Evolutionary conservation across 2,888 invertebrate genomes (phyloP).

Genomic region (Euplexia lucipara): DNA sequence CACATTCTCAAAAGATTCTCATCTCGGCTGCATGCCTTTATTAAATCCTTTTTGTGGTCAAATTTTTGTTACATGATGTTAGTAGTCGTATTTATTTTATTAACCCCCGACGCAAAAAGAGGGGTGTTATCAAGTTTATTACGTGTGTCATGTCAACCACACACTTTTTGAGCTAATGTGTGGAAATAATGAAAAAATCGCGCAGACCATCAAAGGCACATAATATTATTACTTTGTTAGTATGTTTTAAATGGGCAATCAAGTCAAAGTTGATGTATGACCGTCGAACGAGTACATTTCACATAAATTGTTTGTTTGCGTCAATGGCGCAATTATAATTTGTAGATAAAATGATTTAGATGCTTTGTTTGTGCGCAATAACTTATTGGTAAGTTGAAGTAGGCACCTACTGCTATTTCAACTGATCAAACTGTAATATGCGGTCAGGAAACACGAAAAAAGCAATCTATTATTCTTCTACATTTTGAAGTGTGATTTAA

Average conservation of each 20-base stretch:
- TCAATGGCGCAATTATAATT: conserved; percentile 16
- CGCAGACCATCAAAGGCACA: not conserved
- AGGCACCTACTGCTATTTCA: not conserved
- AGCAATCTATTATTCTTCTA: no score
- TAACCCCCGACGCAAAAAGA: no score
- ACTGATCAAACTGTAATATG: not conserved
- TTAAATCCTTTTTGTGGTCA: no score
- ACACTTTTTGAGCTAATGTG: no score
- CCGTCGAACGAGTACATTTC: not conserved
- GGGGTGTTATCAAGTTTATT: no score
- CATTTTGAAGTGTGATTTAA: no score
- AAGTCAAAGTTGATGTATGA: not conserved
- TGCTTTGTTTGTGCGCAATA: conserved; percentile 11
- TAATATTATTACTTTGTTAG: not conserved
- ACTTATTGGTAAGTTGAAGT: not conserved
- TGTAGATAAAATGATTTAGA: conserved; percentile 21
- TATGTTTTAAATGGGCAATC: not conserved
- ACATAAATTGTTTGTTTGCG: conserved; percentile 13
- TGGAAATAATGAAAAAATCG: not conserved
- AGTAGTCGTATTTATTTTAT: no score
- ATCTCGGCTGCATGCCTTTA: no score
- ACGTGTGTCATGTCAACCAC: no score
- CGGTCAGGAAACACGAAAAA: no score
- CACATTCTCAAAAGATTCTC: no score
- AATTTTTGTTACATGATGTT: no score